A percentile compares a stretch with the other conserved stretches of the same genome.
Evolutionary conservation across 2,113 vertebrate genomes (phyloP).

Genomic region (Asarcornis scutulata): DNA sequence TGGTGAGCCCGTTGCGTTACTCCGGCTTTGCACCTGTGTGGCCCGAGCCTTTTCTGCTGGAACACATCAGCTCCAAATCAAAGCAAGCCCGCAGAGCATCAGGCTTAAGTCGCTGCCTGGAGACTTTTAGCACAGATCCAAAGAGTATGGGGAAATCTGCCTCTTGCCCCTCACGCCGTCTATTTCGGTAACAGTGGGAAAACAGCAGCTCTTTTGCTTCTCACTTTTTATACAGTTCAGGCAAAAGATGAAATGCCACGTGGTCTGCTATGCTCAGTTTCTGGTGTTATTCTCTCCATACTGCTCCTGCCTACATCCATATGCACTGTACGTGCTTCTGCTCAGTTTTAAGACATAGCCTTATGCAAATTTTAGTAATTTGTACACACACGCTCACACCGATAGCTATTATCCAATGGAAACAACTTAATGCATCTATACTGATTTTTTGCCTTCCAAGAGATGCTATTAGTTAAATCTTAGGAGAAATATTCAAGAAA

Average conservation of each 20-base stretch:
- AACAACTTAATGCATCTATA: background rate
- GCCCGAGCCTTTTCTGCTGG: background rate
- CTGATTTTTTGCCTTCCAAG: background rate
- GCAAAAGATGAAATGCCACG: background rate
- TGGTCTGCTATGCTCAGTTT: background rate
- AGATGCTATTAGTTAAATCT: background rate
- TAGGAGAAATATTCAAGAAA: background rate
- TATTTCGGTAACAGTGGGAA: background rate
- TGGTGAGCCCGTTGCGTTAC: fast-evolving
- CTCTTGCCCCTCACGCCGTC: background rate
- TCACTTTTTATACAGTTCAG: background rate
- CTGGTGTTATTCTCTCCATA: background rate
- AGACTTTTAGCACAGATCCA: background rate
- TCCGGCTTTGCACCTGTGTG: fast-evolving
- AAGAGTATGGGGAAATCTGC: background rate
- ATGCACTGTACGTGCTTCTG: background rate
- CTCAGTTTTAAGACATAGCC: background rate
- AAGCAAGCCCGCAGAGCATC: background rate
- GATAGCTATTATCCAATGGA: background rate
- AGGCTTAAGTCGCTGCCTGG: background rate
- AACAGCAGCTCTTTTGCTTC: background rate
- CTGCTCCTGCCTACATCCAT: background rate
- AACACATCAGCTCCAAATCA: background rate
- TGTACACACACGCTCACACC: background rate
- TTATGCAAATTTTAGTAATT: background rate